phyloP scores from a whole-genome alignment of 2,888 invertebrate species.

The Clanis bilineata region DNA sequence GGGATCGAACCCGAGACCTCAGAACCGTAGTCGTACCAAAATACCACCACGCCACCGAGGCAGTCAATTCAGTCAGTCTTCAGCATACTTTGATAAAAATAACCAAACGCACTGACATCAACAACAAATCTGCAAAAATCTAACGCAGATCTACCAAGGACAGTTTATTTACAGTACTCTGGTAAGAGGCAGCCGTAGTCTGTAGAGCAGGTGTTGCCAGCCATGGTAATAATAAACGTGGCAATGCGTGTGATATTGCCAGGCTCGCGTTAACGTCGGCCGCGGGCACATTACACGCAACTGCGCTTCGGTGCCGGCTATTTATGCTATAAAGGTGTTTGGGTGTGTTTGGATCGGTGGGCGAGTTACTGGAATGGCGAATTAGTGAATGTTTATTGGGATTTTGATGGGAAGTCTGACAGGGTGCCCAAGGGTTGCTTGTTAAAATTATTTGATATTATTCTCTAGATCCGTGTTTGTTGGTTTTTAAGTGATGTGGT shows the following conservation, averaged over 20 bases:
- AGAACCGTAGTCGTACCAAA: too few relatives aligned
- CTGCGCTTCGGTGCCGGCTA: constrained; percentile 28
- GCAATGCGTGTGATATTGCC: constrained; percentile 17
- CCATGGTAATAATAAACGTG: constrained; percentile 16
- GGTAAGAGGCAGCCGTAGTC: constrained; percentile 11
- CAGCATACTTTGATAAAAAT: too few relatives aligned
- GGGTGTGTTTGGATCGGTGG: constrained; percentile 26
- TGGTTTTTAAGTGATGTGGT: too few relatives aligned
- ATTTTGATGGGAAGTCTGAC: background rate
- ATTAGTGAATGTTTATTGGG: constrained; percentile 21
- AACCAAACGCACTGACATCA: too few relatives aligned
- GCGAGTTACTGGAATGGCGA: background rate
- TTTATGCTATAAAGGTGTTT: constrained; percentile 55
- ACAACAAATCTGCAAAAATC: background rate
- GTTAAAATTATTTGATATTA: too few relatives aligned
- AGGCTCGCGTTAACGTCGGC: constrained; percentile 17
- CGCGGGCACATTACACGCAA: constrained; percentile 19
- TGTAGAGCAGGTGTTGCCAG: constrained; percentile 17
- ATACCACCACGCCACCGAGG: too few relatives aligned
- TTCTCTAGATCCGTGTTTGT: too few relatives aligned
- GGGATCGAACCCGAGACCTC: too few relatives aligned
- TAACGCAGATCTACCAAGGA: background rate
- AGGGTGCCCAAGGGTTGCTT: too few relatives aligned
- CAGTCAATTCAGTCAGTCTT: too few relatives aligned
- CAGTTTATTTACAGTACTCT: background rate